phyloP scores from a whole-genome alignment of 2,113 vertebrate species.

The Salminus brasiliensis region DNA sequence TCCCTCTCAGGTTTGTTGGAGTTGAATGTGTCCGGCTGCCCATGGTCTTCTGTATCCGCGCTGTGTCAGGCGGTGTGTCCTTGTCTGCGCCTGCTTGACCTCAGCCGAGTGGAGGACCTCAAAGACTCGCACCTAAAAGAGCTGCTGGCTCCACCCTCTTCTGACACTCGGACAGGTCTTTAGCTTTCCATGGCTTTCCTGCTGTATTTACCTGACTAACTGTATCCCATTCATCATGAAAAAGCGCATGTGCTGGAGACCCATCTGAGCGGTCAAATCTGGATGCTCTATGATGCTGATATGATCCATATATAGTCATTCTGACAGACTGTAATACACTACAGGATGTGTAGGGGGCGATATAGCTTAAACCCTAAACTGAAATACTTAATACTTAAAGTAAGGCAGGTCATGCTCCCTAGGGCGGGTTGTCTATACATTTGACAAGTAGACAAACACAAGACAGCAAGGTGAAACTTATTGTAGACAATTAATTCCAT shows the following conservation, averaged over 20 bases:
- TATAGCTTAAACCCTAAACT: too few relatives aligned
- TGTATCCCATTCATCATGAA: not conserved
- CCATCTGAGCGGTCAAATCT: too few relatives aligned
- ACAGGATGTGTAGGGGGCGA: not conserved
- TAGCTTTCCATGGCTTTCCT: not conserved
- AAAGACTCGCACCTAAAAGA: slow-evolving; percentile 90
- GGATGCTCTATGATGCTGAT: not conserved
- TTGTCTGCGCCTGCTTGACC: slow-evolving; percentile 84
- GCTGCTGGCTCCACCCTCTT: slow-evolving; percentile 80
- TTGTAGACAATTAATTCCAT: too few relatives aligned
- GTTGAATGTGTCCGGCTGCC: slow-evolving; percentile 84
- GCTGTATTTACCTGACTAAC: too few relatives aligned
- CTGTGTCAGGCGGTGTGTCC: slow-evolving; percentile 87
- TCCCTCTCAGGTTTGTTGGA: slow-evolving; percentile 81
- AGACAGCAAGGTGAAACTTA: too few relatives aligned
- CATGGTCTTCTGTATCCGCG: slow-evolving; percentile 85
- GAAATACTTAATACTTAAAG: too few relatives aligned
- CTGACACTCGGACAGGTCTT: slow-evolving; percentile 83
- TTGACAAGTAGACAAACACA: too few relatives aligned
- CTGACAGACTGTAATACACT: not conserved
- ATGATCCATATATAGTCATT: not conserved
- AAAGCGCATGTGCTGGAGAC: too few relatives aligned
- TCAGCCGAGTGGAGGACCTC: slow-evolving; percentile 88
- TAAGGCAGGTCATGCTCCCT: too few relatives aligned
- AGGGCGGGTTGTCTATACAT: too few relatives aligned